Base-by-base conservation (phyloP, 2,113 vertebrate species). In the Saccopteryx bilineata region DNA sequence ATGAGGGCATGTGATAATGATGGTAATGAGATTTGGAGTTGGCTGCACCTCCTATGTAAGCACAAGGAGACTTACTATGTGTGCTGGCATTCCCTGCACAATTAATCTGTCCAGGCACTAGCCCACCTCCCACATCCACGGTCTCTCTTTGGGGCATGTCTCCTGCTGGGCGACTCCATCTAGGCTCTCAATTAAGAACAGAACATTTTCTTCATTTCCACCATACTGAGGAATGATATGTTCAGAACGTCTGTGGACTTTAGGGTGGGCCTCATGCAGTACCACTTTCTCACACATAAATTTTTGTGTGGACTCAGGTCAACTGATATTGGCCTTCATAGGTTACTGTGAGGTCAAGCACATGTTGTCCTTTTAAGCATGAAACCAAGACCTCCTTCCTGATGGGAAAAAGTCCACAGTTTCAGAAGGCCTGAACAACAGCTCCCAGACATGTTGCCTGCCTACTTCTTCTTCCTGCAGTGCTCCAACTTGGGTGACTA, bases 121-220 rank as follows among this genome's bases (percentile, higher is more conserved):
- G 46, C 71, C 78, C 28, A 46, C 39, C 9, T 72, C 63, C 66
- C n/a, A 84, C 2, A 52, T 39, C 65, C 19, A 7, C 9, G 9
- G 61, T 24, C 28, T 83, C 24, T 72, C 76, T 83, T 17, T 10
- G 80, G 74, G 71, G 46, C 18, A 6, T 68, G 12, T 48, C 58
- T 90, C 85, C 14, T 87, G 11, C 31, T 5, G 50, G 5, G 54
- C 88, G 33, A 68, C 56, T 93, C 71, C 78, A 75, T 13, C 60
- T 75, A 84, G n/a, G 23, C 65, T 79, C 33, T 84, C 76, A 50
- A 48, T 71, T 96, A 76, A 93, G 81, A 84, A 78, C 1, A 9
- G 76, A 80, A 93, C 28, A 11, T 94, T 94, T 96, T 96, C 89
- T 93, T 94, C 74, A 56, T 75, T 96, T 75, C 28, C n/a, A 84